phyloP scores from a whole-genome alignment of 2,113 vertebrate genomes.

The Rhynchomys soricoides region DNA sequence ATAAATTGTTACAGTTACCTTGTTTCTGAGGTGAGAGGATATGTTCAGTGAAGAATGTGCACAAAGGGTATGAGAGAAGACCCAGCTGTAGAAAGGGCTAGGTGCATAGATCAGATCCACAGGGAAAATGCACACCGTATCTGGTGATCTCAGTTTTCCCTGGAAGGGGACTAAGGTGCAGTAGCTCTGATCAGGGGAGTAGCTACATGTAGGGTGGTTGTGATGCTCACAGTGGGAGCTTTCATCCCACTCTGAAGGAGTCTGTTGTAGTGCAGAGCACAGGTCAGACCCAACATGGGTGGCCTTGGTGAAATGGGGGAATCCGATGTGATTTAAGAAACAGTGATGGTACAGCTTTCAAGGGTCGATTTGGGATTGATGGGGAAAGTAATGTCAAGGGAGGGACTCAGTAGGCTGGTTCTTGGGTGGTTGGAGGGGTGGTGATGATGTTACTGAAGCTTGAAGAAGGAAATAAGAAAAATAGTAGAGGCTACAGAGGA shows the following conservation, averaged over 20 bases:
- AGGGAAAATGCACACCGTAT: rapidly evolving
- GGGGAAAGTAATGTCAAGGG: rapidly evolving
- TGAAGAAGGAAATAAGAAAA: neutral
- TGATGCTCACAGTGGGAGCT: neutral
- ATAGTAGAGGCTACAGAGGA: rapidly evolving
- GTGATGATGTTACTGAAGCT: neutral
- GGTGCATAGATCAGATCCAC: no score
- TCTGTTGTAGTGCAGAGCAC: rapidly evolving
- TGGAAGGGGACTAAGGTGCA: neutral
- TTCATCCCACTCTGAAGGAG: neutral
- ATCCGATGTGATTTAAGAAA: neutral
- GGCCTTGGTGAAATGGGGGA: rapidly evolving
- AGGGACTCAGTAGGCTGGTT: neutral
- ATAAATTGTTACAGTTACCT: neutral
- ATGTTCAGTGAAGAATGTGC: no score
- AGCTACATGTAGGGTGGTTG: rapidly evolving
- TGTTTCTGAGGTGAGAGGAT: neutral
- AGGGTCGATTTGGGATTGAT: no score
- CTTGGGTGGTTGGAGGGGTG: rapidly evolving
- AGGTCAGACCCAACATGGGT: rapidly evolving
- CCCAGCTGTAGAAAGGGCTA: rapidly evolving
- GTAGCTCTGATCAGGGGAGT: neutral
- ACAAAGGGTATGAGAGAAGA: no score
- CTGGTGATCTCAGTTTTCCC: no score
- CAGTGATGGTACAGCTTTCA: neutral